Percentiles rank a stretch among this genome's conserved stretches.
phyloP scores from a whole-genome alignment of 2,113 vertebrate genomes.

The Bubo bubo region DNA sequence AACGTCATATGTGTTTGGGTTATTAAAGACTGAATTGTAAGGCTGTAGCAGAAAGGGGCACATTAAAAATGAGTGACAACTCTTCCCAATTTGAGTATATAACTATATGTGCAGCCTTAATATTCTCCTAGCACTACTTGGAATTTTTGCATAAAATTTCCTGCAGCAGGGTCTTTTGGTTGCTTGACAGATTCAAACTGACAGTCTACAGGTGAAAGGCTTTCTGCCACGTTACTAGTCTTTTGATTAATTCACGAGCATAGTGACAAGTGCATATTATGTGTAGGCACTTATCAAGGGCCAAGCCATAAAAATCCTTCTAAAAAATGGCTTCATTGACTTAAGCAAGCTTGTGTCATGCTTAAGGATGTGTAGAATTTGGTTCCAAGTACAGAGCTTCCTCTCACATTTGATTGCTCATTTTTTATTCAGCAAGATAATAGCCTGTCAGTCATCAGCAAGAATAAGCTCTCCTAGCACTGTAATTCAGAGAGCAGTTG shows the following conservation, averaged over 20 bases:
- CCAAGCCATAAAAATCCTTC: neutral
- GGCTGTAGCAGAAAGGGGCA: neutral
- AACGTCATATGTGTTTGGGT: neutral
- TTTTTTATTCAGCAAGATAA: conserved; percentile 44
- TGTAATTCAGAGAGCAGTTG: neutral
- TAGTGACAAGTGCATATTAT: neutral
- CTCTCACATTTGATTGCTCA: neutral
- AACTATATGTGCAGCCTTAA: neutral
- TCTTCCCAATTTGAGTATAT: neutral
- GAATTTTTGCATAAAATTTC: conserved; percentile 20
- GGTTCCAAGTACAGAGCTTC: neutral
- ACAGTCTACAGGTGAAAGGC: conserved; percentile 25
- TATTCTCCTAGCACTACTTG: neutral
- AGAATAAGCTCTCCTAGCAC: neutral
- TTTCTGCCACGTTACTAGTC: neutral
- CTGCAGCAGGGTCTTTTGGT: neutral
- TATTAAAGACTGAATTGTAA: neutral
- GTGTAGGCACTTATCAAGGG: neutral
- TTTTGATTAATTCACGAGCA: neutral
- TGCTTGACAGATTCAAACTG: neutral
- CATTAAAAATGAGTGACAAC: conserved; percentile 6
- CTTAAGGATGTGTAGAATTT: neutral
- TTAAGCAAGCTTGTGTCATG: neutral
- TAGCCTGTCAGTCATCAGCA: neutral
- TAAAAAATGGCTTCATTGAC: neutral